These are phyloP conservation scores for Dendrolimus pini DNA, from an alignment of 2,888 invertebrate species.

Conservation along the genomic window DNA sequence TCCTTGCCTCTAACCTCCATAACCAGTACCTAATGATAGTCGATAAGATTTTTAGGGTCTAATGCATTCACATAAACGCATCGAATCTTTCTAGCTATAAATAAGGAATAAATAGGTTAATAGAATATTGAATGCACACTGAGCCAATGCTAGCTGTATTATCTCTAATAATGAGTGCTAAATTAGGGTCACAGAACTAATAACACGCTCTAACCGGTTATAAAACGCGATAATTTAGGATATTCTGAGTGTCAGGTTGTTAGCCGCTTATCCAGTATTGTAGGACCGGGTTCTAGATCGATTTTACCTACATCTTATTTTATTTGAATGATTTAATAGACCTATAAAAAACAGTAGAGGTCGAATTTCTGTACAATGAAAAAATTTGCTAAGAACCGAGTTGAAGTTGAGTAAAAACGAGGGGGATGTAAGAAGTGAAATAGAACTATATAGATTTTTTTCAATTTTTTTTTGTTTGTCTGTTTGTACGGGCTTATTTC, in stretches of 20 bases:
- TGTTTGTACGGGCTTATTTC: no score
- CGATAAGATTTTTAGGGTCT: neutral
- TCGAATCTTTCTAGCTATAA: slow-evolving; percentile 3
- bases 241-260: neutral
- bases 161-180: slow-evolving; percentile 8
- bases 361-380: no score
- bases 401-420: no score
- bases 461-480: no score
- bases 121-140: slow-evolving; percentile 21
- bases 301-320: no score
- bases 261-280: neutral
- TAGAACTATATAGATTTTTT: no score
- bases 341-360: no score
- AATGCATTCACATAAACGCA: slow-evolving; percentile 11
- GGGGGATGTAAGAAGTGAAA: no score
- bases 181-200: neutral
- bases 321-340: no score
- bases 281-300: neutral
- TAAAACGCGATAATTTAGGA: neutral
- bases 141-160: slow-evolving; percentile 15
- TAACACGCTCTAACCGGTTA: neutral
- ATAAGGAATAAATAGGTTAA: slow-evolving; percentile 32
- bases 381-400: no score
- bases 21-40: no score
- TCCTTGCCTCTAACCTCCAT: no score